Conservation (phyloP, 2,888 invertebrate genomes). For the Hipparchia sbordonii region DNA sequence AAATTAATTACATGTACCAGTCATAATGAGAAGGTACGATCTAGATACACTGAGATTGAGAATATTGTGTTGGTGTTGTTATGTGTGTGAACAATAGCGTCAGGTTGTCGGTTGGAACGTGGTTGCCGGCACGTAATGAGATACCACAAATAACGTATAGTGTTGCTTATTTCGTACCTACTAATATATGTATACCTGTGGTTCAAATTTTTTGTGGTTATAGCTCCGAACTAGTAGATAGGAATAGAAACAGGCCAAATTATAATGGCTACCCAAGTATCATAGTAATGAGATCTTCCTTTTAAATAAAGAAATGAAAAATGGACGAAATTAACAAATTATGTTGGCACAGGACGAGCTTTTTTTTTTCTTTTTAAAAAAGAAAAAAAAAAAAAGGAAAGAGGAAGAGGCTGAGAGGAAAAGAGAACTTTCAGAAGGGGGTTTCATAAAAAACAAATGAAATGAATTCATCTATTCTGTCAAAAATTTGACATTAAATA, state of each 20-base stretch:
- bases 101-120: constrained; percentile 44
- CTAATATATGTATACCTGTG: constrained; percentile 31
- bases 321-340: not conserved
- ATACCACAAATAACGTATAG: constrained; percentile 49
- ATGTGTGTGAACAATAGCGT: constrained; percentile 57
- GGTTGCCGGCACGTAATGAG: constrained; percentile 48
- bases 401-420: not conserved
- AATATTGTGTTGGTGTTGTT: constrained; percentile 48
- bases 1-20: constrained; percentile 38
- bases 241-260: not conserved
- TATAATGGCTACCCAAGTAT: too few species aligned
- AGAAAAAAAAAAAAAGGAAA: not conserved
- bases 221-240: not conserved
- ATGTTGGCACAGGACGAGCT: not conserved
- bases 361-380: not conserved
- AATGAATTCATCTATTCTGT: not conserved
- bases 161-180: constrained; percentile 47
- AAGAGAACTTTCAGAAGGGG: not conserved
- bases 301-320: not conserved
- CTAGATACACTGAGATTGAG: constrained; percentile 56
- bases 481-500: not conserved
- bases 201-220: not conserved
- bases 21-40: constrained; percentile 48
- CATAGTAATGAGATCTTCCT: not conserved
- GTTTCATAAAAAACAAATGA: not conserved